phyloP scores from a whole-genome alignment of 2,113 vertebrate genomes.

The Heloderma charlesbogerti region DNA sequence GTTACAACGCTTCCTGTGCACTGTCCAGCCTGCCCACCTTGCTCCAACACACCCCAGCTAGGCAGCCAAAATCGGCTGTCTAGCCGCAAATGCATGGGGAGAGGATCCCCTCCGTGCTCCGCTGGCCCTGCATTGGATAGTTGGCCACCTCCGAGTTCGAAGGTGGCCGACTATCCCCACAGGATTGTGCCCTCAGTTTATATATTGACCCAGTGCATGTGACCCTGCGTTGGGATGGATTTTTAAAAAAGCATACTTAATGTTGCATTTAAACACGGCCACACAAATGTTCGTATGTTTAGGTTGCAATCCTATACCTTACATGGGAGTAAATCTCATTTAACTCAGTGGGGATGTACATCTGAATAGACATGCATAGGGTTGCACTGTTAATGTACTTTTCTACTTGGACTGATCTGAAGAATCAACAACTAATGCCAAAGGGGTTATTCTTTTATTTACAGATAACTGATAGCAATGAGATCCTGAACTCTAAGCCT shows the following conservation, averaged over 20 bases:
- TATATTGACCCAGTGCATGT: not conserved
- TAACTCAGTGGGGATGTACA: not conserved
- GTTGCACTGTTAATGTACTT: not conserved
- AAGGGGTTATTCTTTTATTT: not conserved
- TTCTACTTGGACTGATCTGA: not conserved
- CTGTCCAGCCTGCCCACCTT: too few relatives aligned
- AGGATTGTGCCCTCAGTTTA: too few relatives aligned
- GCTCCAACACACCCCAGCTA: too few relatives aligned
- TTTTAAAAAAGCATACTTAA: not conserved
- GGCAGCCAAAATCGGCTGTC: too few relatives aligned
- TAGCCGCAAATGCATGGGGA: too few relatives aligned
- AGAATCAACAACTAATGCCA: not conserved
- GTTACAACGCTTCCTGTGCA: too few relatives aligned
- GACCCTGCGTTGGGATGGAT: not conserved
- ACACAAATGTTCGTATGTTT: not conserved
- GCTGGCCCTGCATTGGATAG: too few relatives aligned
- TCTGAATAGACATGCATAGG: not conserved
- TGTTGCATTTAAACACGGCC: not conserved
- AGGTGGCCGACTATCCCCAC: too few relatives aligned
- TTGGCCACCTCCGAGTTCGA: too few relatives aligned
- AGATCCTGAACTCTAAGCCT: not conserved
- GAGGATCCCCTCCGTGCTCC: too few relatives aligned
- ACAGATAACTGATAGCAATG: not conserved
- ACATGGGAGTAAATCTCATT: not conserved
- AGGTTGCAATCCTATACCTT: not conserved